Evolutionary conservation across 2,113 vertebrate genomes (phyloP).

Genomic region (Thymallus thymallus): DNA sequence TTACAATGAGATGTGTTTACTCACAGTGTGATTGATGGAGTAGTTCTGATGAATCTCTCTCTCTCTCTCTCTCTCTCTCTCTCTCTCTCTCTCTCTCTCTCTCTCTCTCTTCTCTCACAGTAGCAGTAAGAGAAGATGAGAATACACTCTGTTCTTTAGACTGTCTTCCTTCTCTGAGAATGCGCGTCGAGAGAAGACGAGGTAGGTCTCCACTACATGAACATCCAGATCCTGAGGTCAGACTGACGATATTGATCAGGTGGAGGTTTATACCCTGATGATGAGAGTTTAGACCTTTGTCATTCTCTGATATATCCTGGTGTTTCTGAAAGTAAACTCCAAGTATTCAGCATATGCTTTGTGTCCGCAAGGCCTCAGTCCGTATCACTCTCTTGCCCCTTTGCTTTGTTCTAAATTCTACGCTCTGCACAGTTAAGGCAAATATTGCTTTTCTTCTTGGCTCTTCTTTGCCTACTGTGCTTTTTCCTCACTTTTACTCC

Average conservation of each 20-base stretch:
- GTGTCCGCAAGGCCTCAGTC: neutral
- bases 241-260: neutral
- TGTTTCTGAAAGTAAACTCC: constrained; percentile 2
- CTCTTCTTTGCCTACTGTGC: constrained; percentile 65
- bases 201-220: constrained; percentile 21
- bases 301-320: neutral
- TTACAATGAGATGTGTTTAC: constrained; percentile 22
- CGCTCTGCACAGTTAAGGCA: constrained; percentile 28
- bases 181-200: neutral
- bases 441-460: constrained; percentile 53
- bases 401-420: constrained; percentile 28
- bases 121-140: constrained; percentile 5
- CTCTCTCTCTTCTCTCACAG: constrained; percentile 7
- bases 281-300: constrained; percentile 13
- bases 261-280: neutral
- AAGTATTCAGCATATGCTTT: neutral
- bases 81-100: too few species aligned
- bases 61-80: constrained; percentile 22
- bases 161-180: constrained; percentile 38
- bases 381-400: neutral
- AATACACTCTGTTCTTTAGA: constrained; percentile 49
- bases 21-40: constrained; percentile 36
- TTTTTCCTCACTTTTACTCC: constrained; percentile 60
- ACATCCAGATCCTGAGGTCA: constrained; percentile 24
- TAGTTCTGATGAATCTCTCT: neutral